Evolutionary conservation across 2,888 invertebrate species (phyloP).

Genomic region (Drosophila kokeensis): DNA sequence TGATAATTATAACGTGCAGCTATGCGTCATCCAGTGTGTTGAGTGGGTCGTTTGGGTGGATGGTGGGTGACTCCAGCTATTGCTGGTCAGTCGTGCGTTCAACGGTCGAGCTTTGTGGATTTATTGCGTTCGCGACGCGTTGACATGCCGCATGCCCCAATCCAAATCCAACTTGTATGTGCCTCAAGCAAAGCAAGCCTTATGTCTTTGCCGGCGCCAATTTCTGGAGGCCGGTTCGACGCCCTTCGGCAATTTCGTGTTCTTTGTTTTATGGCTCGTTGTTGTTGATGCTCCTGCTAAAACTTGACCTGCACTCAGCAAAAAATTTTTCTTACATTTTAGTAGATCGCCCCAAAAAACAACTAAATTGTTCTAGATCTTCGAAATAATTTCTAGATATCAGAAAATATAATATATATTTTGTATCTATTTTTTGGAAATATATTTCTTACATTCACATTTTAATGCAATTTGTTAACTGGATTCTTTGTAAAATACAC

Average conservation of each 20-base stretch:
- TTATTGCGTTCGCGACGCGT: slow-evolving; percentile 76
- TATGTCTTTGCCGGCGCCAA: slow-evolving; percentile 31
- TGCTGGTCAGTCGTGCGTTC: slow-evolving; percentile 59
- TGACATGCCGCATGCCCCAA: slow-evolving; percentile 66
- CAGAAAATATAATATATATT: not conserved
- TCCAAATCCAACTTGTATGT: slow-evolving; percentile 23
- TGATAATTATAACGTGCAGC: slow-evolving; percentile 79
- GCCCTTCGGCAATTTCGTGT: slow-evolving; percentile 43
- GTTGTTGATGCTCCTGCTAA: slow-evolving; percentile 38
- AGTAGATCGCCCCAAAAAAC: not conserved
- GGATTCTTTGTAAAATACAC: slow-evolving; percentile 31
- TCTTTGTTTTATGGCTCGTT: slow-evolving; percentile 64
- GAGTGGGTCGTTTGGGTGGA: slow-evolving; percentile 2
- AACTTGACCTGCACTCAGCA: slow-evolving; percentile 1
- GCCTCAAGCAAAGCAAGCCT: slow-evolving; percentile 11
- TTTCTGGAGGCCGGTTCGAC: slow-evolving; percentile 26
- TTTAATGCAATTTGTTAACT: slow-evolving; percentile 73
- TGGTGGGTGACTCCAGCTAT: slow-evolving; percentile 4
- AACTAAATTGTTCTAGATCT: not conserved
- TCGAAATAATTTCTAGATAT: not conserved
- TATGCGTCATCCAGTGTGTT: slow-evolving; percentile 58
- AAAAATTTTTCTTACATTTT: not conserved
- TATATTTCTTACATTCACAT: slow-evolving; percentile 59
- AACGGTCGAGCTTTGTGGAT: slow-evolving; percentile 60
- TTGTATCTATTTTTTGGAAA: not conserved